phyloP scores from a whole-genome alignment of 2,113 vertebrate species.

The Rhombomys opimus region DNA sequence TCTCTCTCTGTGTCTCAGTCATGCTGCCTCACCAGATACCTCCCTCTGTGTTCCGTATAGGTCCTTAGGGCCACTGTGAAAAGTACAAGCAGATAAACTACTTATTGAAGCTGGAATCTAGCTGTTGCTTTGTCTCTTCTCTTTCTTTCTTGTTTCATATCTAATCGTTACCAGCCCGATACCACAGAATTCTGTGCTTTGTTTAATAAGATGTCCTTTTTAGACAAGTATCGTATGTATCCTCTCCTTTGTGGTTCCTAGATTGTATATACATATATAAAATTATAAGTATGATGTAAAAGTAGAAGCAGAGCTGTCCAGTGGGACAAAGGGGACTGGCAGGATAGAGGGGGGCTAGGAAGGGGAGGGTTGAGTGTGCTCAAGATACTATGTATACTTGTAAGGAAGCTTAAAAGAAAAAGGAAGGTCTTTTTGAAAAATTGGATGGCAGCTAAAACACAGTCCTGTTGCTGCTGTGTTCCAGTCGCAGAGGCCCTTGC shows the following conservation, averaged over 20 bases:
- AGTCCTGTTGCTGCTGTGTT: not conserved
- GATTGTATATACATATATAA: not conserved
- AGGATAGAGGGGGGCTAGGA: not conserved
- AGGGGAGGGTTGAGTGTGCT: not conserved
- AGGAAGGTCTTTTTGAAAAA: not conserved
- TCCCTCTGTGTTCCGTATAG: not conserved
- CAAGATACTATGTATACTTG: not conserved
- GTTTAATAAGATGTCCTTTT: not conserved
- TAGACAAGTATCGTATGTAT: not conserved
- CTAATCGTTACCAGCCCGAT: not conserved
- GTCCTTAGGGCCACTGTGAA: not conserved
- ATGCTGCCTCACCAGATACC: not conserved
- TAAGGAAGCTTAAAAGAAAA: not conserved
- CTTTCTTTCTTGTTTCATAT: not conserved
- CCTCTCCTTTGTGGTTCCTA: not conserved
- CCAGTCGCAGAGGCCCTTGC: not conserved
- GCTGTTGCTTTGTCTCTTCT: not conserved
- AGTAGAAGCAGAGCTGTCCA: not conserved
- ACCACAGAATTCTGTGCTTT: not conserved
- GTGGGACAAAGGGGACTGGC: not conserved
- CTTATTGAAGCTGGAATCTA: not conserved
- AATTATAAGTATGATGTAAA: not conserved
- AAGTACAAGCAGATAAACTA: not conserved
- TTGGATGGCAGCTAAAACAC: not conserved
- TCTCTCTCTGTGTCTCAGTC: not conserved